Base-by-base conservation (phyloP, 2,888 invertebrate genomes). In the Cryptocheilus praepositus region DNA sequence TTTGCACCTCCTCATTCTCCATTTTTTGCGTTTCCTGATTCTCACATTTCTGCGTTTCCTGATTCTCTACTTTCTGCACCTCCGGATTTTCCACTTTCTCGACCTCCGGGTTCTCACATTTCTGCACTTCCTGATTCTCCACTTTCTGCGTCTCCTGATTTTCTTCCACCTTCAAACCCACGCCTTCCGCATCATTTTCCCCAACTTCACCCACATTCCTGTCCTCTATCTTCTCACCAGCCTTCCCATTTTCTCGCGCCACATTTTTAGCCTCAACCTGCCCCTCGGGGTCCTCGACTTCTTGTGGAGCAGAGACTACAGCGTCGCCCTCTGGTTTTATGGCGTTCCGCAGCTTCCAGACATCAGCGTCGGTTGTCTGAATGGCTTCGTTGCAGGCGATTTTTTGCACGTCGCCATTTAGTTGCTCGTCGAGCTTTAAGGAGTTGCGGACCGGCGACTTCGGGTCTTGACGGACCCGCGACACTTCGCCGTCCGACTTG, bases 401-500 rank as follows among this genome's bases (percentile, higher is more conserved):
- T n/a, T n/a, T n/a, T 16, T 60, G 60, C 28, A 61, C 46, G 16
- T 53, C 54, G 13, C 61, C 54, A 4, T 46, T 54, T 1, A 43
- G 43, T 13, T 53, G 43, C 2, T 55, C 54, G 25, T 0, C 55
- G 16, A 2, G 15, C 36, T 11, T 52, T 44, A 58, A 54, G 5
- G 61, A 59, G 36, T 66, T 61, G 3, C 8, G 18, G 13, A 49
- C 49, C n/a, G 49, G 49, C 16, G 49, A 49, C 49, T 3, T 63
- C 63, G 25, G 22, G 15, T 43, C 61, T 64, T 63, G 43, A 67
- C 72, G 53, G 66, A 57, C 13, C 46, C 45, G 64, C 51, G 71
- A 25, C 77, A 71, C 55, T 70, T 83, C 61, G 74, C 74, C 16
- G 22, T 74, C 75, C 57, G 80, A 71, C 61, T 77, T 86, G 61